Evolutionary conservation across 2,113 vertebrate genomes (phyloP).

Genomic region (Nettapus auritus): DNA sequence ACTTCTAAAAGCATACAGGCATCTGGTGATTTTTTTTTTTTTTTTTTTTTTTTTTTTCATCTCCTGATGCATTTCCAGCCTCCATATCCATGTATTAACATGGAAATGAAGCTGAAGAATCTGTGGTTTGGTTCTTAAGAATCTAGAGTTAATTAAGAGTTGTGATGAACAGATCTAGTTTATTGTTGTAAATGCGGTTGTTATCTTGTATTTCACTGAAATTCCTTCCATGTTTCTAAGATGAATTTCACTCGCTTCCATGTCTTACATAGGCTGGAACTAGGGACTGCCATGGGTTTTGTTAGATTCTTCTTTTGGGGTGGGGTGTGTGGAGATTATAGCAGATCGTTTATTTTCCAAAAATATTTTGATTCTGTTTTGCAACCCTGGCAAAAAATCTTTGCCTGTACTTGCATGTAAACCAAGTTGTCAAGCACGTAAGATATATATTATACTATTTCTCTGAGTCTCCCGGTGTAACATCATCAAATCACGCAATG

Average conservation of each 20-base stretch:
- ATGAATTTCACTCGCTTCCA: background rate
- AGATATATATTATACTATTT: background rate
- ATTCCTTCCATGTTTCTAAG: background rate
- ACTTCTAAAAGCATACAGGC: background rate
- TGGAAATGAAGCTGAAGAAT: background rate
- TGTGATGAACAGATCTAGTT: background rate
- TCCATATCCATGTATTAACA: background rate
- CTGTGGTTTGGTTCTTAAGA: background rate
- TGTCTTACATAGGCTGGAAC: background rate
- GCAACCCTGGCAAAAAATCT: background rate
- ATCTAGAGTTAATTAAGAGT: too few species aligned
- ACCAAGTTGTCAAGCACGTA: background rate
- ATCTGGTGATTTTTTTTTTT: background rate
- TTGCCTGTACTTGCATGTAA: background rate
- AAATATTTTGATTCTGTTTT: background rate
- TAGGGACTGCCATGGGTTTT: background rate
- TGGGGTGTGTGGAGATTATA: background rate
- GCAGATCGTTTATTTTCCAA: background rate
- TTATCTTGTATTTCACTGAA: background rate
- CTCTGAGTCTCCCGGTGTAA: background rate
- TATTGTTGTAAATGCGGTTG: background rate
- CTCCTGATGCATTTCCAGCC: too few species aligned
- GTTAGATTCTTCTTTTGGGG: background rate
- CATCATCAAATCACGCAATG: background rate
- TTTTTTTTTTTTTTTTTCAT: too few species aligned